Conservation (phyloP, 2,797 vertebrate species). For the Anguilla anguilla region DNA sequence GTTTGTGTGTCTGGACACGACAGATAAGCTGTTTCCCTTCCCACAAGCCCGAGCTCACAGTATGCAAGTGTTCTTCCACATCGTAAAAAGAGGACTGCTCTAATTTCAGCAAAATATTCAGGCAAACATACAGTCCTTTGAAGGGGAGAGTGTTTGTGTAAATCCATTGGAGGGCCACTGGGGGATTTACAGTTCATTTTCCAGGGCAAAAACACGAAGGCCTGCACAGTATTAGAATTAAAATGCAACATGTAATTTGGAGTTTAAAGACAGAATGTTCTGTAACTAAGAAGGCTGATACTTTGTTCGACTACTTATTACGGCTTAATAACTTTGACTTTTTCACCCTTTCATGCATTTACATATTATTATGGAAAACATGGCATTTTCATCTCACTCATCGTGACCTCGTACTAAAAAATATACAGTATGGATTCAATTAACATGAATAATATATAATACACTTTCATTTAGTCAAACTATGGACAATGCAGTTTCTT, state of each 20-base stretch:
- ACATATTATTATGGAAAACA: not conserved
- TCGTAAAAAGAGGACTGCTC: not conserved
- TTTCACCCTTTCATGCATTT: not conserved
- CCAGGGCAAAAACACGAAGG: not conserved
- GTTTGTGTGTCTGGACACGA: not conserved
- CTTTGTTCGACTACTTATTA: not conserved
- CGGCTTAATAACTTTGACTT: not conserved
- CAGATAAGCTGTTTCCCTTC: not conserved
- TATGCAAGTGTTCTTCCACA: not conserved
- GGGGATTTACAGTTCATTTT: not conserved
- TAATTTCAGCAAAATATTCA: not conserved
- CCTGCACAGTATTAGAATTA: not conserved
- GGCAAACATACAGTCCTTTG: not conserved
- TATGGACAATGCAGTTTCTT: not conserved
- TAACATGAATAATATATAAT: not conserved
- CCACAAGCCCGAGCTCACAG: not conserved
- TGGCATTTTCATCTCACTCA: not conserved
- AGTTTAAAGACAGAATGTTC: not conserved
- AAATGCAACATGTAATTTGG: not conserved
- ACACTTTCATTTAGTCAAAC: not conserved
- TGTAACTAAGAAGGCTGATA: not conserved
- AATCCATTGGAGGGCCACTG: not conserved
- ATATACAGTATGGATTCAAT: not conserved
- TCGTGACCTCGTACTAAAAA: not conserved
- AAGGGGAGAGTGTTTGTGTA: not conserved